These are phyloP conservation scores for Equus quagga DNA, from an alignment of 2,113 vertebrate species.

Conservation along the genomic window DNA sequence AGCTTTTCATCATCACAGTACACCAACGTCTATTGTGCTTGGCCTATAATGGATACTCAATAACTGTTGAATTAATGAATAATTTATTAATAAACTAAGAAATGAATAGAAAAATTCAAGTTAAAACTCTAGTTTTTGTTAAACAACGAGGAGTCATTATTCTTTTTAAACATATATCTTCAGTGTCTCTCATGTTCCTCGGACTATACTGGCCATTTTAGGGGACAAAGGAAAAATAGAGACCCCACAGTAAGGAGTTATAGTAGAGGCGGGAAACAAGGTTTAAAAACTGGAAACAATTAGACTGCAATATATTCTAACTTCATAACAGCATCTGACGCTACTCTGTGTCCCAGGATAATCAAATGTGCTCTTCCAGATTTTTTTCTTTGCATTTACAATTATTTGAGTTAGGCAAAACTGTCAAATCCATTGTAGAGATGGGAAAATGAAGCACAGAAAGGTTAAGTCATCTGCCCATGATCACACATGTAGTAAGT, in stretches of 20 bases:
- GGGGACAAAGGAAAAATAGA: neutral
- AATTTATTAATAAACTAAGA: neutral
- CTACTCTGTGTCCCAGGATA: neutral
- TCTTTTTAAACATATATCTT: neutral
- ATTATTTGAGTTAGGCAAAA: neutral
- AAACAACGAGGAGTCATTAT: neutral
- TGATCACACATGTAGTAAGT: neutral
- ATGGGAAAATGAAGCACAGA: neutral
- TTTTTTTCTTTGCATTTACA: constrained; percentile 22
- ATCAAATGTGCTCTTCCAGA: neutral
- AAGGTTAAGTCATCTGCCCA: neutral
- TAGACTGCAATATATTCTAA: neutral
- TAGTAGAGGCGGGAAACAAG: neutral
- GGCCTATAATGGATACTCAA: neutral
- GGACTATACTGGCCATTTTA: neutral
- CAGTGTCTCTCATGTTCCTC: neutral
- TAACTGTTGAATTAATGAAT: neutral
- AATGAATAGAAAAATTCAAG: constrained; percentile 22
- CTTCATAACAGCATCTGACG: neutral
- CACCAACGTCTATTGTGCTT: neutral
- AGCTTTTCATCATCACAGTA: neutral
- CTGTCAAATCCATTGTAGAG: neutral
- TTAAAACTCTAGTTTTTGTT: neutral
- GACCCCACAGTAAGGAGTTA: neutral
- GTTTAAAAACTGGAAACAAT: neutral